Evolutionary conservation across 2,888 invertebrate species (phyloP).

Genomic region (Gasteruption jaculator): DNA sequence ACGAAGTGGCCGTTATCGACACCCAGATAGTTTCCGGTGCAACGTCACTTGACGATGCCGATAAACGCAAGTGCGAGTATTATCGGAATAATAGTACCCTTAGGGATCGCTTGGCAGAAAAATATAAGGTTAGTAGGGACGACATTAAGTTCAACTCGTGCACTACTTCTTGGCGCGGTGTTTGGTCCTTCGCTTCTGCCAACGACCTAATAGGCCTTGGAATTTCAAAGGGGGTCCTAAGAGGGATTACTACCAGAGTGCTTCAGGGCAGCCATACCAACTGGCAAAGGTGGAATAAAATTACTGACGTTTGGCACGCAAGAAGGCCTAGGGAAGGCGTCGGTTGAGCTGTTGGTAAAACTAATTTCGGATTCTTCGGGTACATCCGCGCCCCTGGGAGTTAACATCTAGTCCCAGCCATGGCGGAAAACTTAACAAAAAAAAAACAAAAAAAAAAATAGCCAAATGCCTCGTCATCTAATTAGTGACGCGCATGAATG

Average conservation of each 20-base stretch:
- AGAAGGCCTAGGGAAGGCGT: too few relatives aligned
- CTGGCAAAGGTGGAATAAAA: conserved; percentile 19
- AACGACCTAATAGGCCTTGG: conserved; percentile 15
- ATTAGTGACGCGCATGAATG: too few relatives aligned
- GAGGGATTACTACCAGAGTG: conserved; percentile 16
- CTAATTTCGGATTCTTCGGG: too few relatives aligned
- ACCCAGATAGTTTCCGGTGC: conserved; percentile 20
- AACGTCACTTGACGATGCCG: conserved; percentile 12
- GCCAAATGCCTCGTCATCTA: too few relatives aligned
- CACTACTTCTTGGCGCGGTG: conserved; percentile 22
- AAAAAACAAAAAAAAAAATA: too few relatives aligned
- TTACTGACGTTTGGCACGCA: too few relatives aligned
- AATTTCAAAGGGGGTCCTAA: conserved; percentile 10
- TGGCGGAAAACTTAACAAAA: too few relatives aligned
- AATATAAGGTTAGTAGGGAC: neutral
- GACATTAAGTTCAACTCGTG: conserved; percentile 15
- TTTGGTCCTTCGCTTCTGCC: conserved; percentile 20
- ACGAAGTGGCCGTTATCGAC: conserved; percentile 13
- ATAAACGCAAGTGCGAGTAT: conserved; percentile 13
- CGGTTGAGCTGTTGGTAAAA: too few relatives aligned
- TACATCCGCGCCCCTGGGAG: too few relatives aligned
- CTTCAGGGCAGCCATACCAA: conserved; percentile 21
- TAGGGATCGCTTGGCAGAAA: neutral
- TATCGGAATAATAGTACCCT: too few relatives aligned
- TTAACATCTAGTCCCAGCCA: too few relatives aligned